These are phyloP conservation scores for Cheilosia impressa DNA, from an alignment of 2,888 invertebrate genomes.

Conservation along the genomic window DNA sequence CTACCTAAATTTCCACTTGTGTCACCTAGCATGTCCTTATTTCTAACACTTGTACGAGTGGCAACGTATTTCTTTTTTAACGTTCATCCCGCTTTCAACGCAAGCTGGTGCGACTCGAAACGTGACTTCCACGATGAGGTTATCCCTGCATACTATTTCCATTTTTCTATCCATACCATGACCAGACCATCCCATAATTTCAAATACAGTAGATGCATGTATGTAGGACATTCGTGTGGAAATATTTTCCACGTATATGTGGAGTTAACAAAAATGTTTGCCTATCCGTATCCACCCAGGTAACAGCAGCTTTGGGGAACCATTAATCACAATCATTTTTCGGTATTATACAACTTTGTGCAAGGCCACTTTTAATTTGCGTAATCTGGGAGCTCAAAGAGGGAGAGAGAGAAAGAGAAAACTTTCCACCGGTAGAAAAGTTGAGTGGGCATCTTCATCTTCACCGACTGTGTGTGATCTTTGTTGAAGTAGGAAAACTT, in stretches of 20 bases:
- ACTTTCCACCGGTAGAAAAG: constrained; percentile 32
- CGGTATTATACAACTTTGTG: constrained; percentile 6
- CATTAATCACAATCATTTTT: constrained; percentile 72
- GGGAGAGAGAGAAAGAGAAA: constrained; percentile 2
- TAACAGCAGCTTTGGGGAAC: constrained; percentile 40
- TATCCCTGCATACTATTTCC: constrained; percentile 21
- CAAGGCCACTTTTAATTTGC: constrained; percentile 66
- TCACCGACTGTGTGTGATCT: constrained; percentile 38
- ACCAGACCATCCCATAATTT: constrained; percentile 54
- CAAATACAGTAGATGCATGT: constrained; percentile 44
- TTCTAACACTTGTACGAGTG: constrained; percentile 35
- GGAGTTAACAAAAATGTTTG: constrained; percentile 65
- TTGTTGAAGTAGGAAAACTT: constrained; percentile 25
- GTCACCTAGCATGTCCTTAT: constrained; percentile 44
- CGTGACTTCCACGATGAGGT: constrained; percentile 57
- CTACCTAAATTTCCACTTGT: constrained; percentile 66
- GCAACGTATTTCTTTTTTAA: constrained; percentile 44
- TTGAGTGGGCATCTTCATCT: constrained; percentile 12
- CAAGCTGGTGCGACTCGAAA: constrained; percentile 53
- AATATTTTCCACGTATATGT: constrained; percentile 46
- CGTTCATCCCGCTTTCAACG: constrained; percentile 33
- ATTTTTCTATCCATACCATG: constrained; percentile 4
- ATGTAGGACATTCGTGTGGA: background rate
- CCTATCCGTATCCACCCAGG: constrained; percentile 29
- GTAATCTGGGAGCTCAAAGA: constrained; percentile 48